Percentiles rank a stretch among this genome's conserved stretches.
phyloP scores from a whole-genome alignment of 2,797 vertebrate species.

The Tachyglossus aculeatus region DNA sequence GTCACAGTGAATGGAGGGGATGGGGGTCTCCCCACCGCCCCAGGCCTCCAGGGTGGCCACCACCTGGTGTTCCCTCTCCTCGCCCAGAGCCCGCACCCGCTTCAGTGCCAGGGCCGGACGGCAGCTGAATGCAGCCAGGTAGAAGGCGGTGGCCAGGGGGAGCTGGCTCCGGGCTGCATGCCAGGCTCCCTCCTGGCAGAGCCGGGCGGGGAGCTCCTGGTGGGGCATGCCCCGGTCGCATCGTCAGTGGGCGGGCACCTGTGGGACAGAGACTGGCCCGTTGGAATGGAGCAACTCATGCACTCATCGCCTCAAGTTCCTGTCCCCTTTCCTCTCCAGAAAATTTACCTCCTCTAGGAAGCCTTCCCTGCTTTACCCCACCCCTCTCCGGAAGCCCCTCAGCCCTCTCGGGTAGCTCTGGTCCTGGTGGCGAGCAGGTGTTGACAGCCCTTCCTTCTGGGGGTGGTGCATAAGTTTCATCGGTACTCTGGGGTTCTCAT shows the following conservation, averaged over 20 bases:
- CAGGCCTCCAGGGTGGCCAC: constrained; percentile 81
- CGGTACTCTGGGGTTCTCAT: too few species aligned
- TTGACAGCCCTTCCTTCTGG: too few species aligned
- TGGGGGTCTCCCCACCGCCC: constrained; percentile 71
- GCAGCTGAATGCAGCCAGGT: constrained; percentile 85
- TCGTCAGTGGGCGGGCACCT: fast-evolving
- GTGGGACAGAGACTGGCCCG: not conserved
- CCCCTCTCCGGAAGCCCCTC: too few species aligned
- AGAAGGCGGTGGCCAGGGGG: constrained; percentile 78
- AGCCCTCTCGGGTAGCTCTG: too few species aligned
- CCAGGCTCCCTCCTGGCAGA: constrained; percentile 82
- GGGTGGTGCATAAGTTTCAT: too few species aligned
- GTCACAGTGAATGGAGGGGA: constrained; percentile 69
- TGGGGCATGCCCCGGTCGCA: constrained; percentile 39
- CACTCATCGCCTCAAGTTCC: not conserved
- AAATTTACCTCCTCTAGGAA: too few species aligned
- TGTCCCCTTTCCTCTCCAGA: too few species aligned
- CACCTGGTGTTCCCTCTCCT: constrained; percentile 50
- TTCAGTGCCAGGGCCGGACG: constrained; percentile 74
- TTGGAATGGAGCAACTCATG: too few species aligned
- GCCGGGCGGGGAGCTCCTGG: constrained; percentile 61
- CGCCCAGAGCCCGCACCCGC: constrained; percentile 74
- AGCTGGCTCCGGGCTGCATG: constrained; percentile 73
- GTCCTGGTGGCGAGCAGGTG: too few species aligned
- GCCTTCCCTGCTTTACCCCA: too few species aligned